Conservation (phyloP, 2,888 invertebrate species). For the Melieria picta region DNA sequence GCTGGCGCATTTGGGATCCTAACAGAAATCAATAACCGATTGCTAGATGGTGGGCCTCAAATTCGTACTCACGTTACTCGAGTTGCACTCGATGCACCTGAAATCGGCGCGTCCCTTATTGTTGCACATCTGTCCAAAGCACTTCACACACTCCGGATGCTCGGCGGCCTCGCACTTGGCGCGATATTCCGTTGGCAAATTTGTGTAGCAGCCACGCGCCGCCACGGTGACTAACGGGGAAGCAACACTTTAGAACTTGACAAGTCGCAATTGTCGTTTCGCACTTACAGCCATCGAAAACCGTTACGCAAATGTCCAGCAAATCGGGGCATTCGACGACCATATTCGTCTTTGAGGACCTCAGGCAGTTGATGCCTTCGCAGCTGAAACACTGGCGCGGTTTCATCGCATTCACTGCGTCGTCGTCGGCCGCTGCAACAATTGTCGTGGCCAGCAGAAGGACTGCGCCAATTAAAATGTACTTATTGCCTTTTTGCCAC, state of each 20-base stretch:
- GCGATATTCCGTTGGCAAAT: constrained; percentile 48
- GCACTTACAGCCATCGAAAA: constrained; percentile 57
- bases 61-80: constrained; percentile 49
- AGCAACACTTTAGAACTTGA: background rate
- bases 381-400: constrained; percentile 55
- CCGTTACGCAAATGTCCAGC: constrained; percentile 59
- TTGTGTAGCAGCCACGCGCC: constrained; percentile 55
- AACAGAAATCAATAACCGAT: constrained; percentile 14
- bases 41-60: background rate
- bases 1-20: constrained; percentile 51
- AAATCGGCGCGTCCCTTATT: constrained; percentile 54
- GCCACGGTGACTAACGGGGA: constrained; percentile 49
- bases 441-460: background rate
- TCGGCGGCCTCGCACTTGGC: constrained; percentile 49
- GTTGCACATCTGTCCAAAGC: constrained; percentile 56
- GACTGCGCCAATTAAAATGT: background rate
- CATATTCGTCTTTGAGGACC: constrained; percentile 48
- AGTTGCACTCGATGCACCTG: constrained; percentile 56
- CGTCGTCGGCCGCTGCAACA: background rate
- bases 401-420: constrained; percentile 34
- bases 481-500: background rate
- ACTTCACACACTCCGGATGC: constrained; percentile 53
- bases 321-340: constrained; percentile 51
- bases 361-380: constrained; percentile 58
- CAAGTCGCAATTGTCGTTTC: background rate